Evolutionary conservation across 2,888 invertebrate species (phyloP).

Genomic region (Lordiphosa fenestrarum): DNA sequence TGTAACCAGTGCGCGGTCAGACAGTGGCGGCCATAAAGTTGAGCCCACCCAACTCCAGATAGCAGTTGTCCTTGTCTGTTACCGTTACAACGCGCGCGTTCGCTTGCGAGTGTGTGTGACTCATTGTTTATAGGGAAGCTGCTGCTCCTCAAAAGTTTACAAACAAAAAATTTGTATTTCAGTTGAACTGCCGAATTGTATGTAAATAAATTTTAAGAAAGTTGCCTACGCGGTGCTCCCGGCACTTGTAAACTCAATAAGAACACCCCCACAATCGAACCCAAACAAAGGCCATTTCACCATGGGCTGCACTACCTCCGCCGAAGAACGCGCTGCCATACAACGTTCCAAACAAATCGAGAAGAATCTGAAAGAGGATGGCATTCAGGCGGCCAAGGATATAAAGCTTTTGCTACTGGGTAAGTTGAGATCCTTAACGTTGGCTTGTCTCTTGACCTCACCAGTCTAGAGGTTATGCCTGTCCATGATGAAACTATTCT

Average conservation of each 20-base stretch:
- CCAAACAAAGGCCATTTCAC: constrained; percentile 6
- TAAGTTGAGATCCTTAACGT: constrained; percentile 81
- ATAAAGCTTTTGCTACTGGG: constrained; percentile 98
- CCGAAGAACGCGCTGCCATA: constrained; percentile 98
- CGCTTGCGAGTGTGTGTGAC: constrained; percentile 10
- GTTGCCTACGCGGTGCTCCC: no score
- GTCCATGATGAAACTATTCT: constrained; percentile 33
- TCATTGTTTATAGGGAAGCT: constrained; percentile 20
- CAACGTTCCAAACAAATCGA: constrained; percentile 99
- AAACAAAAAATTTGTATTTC: constrained; percentile 31
- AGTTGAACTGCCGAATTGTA: constrained; percentile 4
- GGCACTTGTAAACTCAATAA: constrained; percentile 12
- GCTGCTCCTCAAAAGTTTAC: constrained; percentile 18
- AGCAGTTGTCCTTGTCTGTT: constrained; percentile 13
- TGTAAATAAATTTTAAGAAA: constrained; percentile 7
- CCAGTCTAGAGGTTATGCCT: no score
- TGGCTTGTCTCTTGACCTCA: no score
- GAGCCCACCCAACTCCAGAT: constrained; percentile 10
- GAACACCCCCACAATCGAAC: constrained; percentile 15
- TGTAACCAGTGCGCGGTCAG: constrained; percentile 35
- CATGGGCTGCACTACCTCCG: constrained; percentile 99
- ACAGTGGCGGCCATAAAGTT: constrained; percentile 57
- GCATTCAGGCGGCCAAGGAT: constrained; percentile 98
- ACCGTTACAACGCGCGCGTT: neutral
- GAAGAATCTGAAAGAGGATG: constrained; percentile 98